phyloP scores from a whole-genome alignment of 2,888 invertebrate species.

The Lacanobia oleracea region DNA sequence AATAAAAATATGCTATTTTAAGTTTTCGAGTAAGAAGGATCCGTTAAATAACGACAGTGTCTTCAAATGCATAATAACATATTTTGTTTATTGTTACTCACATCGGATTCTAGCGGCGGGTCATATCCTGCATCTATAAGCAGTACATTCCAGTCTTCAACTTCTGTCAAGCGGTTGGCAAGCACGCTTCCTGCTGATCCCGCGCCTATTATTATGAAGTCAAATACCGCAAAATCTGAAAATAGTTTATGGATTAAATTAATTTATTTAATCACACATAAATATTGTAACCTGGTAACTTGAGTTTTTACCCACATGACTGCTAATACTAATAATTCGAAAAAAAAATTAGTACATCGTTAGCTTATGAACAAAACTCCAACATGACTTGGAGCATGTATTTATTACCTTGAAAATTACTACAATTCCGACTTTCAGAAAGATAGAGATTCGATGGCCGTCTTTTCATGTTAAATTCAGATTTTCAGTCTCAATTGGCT shows the following conservation, averaged over 20 bases:
- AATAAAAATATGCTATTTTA: too few species aligned
- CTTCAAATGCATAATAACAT: background rate
- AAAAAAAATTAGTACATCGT: background rate
- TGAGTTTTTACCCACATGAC: background rate
- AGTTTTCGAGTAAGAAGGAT: background rate
- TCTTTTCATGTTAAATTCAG: too few species aligned
- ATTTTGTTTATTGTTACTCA: background rate
- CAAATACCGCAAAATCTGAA: slow-evolving; percentile 68
- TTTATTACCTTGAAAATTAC: background rate
- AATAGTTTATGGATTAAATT: background rate
- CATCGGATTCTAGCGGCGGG: slow-evolving; percentile 1
- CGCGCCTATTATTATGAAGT: slow-evolving; percentile 90
- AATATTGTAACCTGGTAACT: too few species aligned
- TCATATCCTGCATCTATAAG: slow-evolving; percentile 61
- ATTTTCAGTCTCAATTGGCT: too few species aligned
- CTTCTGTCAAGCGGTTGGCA: slow-evolving; percentile 89
- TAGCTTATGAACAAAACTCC: background rate
- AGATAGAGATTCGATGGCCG: too few species aligned
- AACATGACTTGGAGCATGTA: background rate
- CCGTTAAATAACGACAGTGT: background rate
- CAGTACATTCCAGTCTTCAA: slow-evolving; percentile 52
- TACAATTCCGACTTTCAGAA: background rate
- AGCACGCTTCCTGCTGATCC: slow-evolving; percentile 91
- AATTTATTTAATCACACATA: background rate
- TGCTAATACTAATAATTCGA: too few species aligned